These are phyloP conservation scores for Microcebus tavaratra DNA, from an alignment of 2,113 vertebrate genomes.

Conservation along the genomic window DNA sequence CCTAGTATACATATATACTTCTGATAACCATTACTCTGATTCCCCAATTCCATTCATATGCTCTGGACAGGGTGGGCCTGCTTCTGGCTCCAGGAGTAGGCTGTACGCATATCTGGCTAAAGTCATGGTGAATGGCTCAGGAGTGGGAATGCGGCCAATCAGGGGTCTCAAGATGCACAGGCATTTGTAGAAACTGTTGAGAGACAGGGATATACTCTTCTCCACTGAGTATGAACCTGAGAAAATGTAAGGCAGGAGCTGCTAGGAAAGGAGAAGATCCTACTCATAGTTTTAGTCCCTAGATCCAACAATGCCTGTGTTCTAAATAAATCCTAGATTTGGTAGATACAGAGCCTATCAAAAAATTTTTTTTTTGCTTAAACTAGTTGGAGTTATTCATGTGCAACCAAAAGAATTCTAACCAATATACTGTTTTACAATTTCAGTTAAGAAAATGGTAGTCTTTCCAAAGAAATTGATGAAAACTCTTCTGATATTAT, in stretches of 20 bases:
- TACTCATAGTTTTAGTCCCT: neutral
- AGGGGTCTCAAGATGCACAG: neutral
- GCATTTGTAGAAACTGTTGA: neutral
- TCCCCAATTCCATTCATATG: neutral
- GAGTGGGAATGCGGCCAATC: neutral
- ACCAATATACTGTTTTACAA: neutral
- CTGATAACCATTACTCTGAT: neutral
- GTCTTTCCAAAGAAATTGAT: slow-evolving; percentile 46
- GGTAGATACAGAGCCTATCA: neutral
- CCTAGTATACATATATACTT: neutral
- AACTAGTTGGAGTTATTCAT: neutral
- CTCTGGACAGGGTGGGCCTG: neutral
- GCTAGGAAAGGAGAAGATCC: neutral
- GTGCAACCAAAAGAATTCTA: neutral
- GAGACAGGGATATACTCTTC: neutral
- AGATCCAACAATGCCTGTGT: neutral
- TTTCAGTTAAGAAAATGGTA: slow-evolving; percentile 36
- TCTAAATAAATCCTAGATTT: neutral
- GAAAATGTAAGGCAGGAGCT: neutral
- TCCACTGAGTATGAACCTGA: neutral
- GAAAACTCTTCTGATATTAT: slow-evolving; percentile 16
- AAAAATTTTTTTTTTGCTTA: neutral
- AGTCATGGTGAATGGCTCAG: neutral
- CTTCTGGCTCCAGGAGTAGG: neutral
- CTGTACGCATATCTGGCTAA: neutral